These are phyloP conservation scores for Thaumetopoea pityocampa DNA, from an alignment of 1,140 invertebrate genomes.

Conservation along the genomic window DNA sequence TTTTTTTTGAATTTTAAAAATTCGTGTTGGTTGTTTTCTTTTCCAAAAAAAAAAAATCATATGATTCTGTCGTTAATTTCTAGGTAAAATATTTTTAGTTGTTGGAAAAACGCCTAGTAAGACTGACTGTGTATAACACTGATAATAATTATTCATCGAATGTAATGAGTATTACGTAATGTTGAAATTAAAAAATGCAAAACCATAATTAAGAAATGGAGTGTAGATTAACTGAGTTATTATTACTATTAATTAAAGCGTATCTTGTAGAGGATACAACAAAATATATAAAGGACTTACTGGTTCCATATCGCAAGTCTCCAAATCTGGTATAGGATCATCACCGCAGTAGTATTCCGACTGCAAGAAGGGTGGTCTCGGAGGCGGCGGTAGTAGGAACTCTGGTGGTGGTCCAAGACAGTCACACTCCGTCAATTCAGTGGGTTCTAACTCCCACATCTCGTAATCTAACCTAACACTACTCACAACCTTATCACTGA, in stretches of 20 bases:
- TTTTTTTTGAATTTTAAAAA: too few relatives aligned
- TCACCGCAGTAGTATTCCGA: constrained; percentile 72
- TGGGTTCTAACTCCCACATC: constrained; percentile 70
- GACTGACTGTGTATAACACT: too few relatives aligned
- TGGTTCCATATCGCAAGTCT: constrained; percentile 76
- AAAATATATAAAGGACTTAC: constrained; percentile 58
- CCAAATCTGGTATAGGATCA: constrained; percentile 70
- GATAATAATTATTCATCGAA: too few relatives aligned
- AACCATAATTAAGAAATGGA: not conserved
- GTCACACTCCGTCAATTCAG: constrained; percentile 75
- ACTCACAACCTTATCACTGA: constrained; percentile 69
- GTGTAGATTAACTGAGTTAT: not conserved
- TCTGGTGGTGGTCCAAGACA: constrained; percentile 78
- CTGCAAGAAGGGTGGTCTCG: constrained; percentile 75
- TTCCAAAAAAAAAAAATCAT: too few relatives aligned
- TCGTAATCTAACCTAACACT: constrained; percentile 72
- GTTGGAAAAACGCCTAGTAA: too few relatives aligned
- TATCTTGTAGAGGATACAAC: too few relatives aligned
- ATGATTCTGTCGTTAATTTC: too few relatives aligned
- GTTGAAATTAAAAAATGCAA: not conserved
- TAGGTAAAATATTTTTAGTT: too few relatives aligned
- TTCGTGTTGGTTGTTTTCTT: too few relatives aligned
- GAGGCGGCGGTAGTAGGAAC: constrained; percentile 77
- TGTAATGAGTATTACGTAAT: too few relatives aligned
- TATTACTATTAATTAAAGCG: too few relatives aligned